phyloP scores from a whole-genome alignment of 2,113 vertebrate genomes.

The Mustelus asterias region DNA sequence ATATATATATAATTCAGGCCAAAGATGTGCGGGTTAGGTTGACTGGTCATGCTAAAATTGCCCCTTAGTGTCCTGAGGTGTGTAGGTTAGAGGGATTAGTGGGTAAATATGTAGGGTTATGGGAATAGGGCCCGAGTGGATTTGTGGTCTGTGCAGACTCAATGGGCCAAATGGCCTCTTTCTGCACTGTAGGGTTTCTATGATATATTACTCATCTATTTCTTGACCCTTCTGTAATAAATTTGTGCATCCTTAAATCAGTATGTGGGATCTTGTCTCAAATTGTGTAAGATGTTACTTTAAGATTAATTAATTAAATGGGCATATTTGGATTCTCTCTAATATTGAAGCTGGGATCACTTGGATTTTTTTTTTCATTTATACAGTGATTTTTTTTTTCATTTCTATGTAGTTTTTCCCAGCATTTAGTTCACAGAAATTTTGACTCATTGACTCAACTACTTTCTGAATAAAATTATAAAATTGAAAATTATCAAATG shows the following conservation, averaged over 20 bases:
- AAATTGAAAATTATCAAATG: too few relatives aligned
- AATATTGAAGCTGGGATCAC: neutral
- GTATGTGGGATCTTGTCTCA: neutral
- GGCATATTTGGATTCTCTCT: neutral
- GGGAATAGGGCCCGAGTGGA: too few relatives aligned
- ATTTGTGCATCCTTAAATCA: neutral
- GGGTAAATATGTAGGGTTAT: too few relatives aligned
- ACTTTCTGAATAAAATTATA: neutral
- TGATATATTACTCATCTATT: neutral
- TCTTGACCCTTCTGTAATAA: neutral
- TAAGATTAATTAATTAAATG: neutral
- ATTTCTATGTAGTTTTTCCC: neutral
- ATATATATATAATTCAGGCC: too few relatives aligned
- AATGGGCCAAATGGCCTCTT: too few relatives aligned
- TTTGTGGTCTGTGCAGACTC: too few relatives aligned
- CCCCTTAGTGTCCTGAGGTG: too few relatives aligned
- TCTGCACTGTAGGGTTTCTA: too few relatives aligned
- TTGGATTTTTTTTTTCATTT: neutral
- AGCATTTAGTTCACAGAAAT: neutral
- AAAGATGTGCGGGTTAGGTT: too few relatives aligned
- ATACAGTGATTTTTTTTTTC: neutral
- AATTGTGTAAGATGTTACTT: neutral
- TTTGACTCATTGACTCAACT: neutral
- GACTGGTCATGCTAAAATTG: too few relatives aligned
- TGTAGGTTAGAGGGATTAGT: too few relatives aligned